Conservation (phyloP, 1,140 invertebrate genomes). For the Pseudomyrmex cubaensis region DNA sequence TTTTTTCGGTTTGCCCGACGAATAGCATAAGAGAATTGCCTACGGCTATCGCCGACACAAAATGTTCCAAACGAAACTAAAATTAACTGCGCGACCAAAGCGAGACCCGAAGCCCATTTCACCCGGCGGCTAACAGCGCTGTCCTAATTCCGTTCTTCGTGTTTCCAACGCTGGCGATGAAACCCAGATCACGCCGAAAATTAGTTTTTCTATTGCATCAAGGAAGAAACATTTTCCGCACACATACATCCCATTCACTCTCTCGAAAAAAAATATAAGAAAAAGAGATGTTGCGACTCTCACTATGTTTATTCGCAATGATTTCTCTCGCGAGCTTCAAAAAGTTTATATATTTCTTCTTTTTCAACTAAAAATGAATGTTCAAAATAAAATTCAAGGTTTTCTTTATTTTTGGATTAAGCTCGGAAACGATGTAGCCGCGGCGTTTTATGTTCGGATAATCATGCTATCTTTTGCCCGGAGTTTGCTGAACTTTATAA, state of each 20-base stretch:
- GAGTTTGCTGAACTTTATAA: constrained; percentile 29
- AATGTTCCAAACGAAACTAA: constrained; percentile 61
- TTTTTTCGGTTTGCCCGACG: constrained; percentile 3
- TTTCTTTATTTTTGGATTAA: not conserved
- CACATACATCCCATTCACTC: not conserved
- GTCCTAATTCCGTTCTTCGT: constrained; percentile 52
- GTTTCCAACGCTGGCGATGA: constrained; percentile 53
- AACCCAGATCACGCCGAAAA: constrained; percentile 61
- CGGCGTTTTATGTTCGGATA: not conserved
- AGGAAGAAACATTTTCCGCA: constrained; percentile 38
- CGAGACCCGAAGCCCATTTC: constrained; percentile 51
- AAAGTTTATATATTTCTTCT: too few relatives aligned
- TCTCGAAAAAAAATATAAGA: not conserved
- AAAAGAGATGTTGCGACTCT: not conserved
- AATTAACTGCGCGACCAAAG: constrained; percentile 47
- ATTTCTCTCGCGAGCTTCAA: too few relatives aligned
- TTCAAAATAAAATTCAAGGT: not conserved
- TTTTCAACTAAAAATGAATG: not conserved
- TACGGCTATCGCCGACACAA: constrained; percentile 48
- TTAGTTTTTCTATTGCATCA: constrained; percentile 60
- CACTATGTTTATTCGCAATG: too few relatives aligned
- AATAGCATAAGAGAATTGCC: constrained; percentile 45
- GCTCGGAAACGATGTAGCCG: not conserved
- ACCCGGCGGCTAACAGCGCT: constrained; percentile 50
- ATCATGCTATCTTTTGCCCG: constrained; percentile 16